A percentile compares a stretch with the other conserved stretches of the same genome.
phyloP scores from a whole-genome alignment of 2,797 vertebrate genomes.

The Melopsittacus undulatus region DNA sequence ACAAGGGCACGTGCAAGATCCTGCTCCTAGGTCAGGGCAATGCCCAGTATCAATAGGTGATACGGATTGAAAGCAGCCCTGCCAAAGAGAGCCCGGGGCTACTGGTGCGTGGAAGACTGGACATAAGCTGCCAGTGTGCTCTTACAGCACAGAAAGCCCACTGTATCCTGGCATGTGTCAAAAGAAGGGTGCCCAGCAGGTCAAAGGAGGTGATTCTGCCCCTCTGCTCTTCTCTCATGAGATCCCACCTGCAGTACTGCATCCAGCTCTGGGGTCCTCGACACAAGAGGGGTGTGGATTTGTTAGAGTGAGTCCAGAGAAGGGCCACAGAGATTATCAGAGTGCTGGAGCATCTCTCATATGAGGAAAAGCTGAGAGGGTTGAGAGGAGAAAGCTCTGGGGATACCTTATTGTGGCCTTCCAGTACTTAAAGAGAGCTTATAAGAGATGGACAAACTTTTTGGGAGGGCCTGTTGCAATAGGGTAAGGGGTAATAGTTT shows the following conservation, averaged over 20 bases:
- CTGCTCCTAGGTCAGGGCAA: neutral
- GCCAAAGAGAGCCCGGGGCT: neutral
- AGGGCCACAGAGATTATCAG: neutral
- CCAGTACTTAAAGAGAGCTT: neutral
- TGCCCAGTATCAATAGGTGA: fast-evolving
- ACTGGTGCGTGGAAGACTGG: neutral
- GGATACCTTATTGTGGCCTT: neutral
- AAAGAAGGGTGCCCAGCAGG: neutral
- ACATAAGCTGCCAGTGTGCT: fast-evolving
- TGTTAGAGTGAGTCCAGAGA: neutral
- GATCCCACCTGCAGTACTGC: neutral
- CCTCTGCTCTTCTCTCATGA: neutral
- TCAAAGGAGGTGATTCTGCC: neutral
- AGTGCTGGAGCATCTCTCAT: neutral
- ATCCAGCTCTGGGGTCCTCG: neutral
- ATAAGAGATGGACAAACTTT: neutral
- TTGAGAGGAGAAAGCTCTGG: neutral
- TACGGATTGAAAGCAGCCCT: neutral
- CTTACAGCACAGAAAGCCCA: neutral
- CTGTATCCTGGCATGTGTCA: neutral
- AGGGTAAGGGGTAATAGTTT: neutral
- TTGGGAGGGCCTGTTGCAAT: neutral
- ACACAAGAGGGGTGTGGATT: neutral
- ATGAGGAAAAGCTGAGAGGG: neutral
- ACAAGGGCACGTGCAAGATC: neutral